Conservation (phyloP, 2,888 invertebrate genomes). For the Mythimna albipuncta region DNA sequence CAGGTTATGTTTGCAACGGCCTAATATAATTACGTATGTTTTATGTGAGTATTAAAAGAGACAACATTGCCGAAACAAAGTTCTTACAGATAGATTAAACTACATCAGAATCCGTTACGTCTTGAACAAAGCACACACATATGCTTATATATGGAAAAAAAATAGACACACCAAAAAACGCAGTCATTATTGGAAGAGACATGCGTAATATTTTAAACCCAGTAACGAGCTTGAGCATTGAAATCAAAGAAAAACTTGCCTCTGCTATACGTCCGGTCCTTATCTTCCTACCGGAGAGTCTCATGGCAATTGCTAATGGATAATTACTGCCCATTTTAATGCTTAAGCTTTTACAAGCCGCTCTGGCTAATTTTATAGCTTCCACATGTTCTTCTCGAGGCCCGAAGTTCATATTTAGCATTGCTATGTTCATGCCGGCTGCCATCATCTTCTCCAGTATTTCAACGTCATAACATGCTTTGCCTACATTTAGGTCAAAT, state of each 20-base stretch:
- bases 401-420: constrained; percentile 85
- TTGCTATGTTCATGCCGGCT: constrained; percentile 89
- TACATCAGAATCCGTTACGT: not conserved
- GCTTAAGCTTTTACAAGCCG: constrained; percentile 90
- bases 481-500: constrained; percentile 68
- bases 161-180: not conserved
- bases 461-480: constrained; percentile 77
- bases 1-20: too few species aligned
- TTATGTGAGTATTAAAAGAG: too few species aligned
- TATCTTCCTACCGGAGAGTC: constrained; percentile 97
- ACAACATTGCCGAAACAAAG: not conserved
- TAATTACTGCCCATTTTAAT: constrained; percentile 90
- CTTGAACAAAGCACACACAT: not conserved
- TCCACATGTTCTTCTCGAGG: constrained; percentile 83
- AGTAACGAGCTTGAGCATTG: not conserved
- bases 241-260: constrained; percentile 81
- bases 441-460: constrained; percentile 86
- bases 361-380: constrained; percentile 82
- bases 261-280: constrained; percentile 95
- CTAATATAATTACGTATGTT: too few species aligned
- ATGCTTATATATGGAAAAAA: not conserved
- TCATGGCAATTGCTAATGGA: constrained; percentile 96
- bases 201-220: too few species aligned
- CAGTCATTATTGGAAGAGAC: not conserved
- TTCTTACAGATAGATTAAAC: not conserved